These are phyloP conservation scores for Saccostrea echinata DNA, from an alignment of 1,140 invertebrate species.

Conservation along the genomic window DNA sequence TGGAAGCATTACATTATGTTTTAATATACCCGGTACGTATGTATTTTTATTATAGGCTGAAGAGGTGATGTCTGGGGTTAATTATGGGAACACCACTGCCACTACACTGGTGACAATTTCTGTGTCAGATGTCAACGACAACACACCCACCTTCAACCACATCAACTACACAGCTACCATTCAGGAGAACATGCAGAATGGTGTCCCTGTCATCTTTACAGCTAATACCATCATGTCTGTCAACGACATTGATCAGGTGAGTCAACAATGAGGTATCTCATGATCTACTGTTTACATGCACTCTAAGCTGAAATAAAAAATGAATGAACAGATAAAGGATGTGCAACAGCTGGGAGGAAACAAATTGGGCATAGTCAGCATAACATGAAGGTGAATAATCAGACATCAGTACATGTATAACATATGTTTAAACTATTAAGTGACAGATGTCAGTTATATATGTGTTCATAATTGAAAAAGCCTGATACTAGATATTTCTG, in stretches of 20 bases:
- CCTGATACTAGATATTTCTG: not conserved
- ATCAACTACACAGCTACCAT: slow-evolving; percentile 91
- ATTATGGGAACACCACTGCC: slow-evolving; percentile 85
- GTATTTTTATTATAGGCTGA: slow-evolving; percentile 55
- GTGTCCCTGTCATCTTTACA: slow-evolving; percentile 90
- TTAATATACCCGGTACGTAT: not conserved
- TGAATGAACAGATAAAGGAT: not conserved
- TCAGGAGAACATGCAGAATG: slow-evolving; percentile 94
- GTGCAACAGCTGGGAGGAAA: not conserved
- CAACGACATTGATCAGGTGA: slow-evolving; percentile 94
- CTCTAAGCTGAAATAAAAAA: not conserved
- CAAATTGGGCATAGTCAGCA: not conserved
- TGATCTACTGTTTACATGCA: not conserved
- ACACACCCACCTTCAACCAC: slow-evolving; percentile 91
- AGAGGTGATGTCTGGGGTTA: slow-evolving; percentile 64
- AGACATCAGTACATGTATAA: not conserved
- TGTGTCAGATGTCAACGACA: slow-evolving; percentile 96
- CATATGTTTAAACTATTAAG: not conserved
- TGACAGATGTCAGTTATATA: not conserved
- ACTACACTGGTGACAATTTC: slow-evolving; percentile 95
- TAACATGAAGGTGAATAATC: not conserved
- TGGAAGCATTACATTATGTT: not conserved
- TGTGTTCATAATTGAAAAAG: not conserved
- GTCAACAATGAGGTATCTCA: not conserved
- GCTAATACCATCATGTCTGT: slow-evolving; percentile 91